Evolutionary conservation across 1,140 invertebrate species (phyloP).

Genomic region (Archegozetes longisetosus): DNA sequence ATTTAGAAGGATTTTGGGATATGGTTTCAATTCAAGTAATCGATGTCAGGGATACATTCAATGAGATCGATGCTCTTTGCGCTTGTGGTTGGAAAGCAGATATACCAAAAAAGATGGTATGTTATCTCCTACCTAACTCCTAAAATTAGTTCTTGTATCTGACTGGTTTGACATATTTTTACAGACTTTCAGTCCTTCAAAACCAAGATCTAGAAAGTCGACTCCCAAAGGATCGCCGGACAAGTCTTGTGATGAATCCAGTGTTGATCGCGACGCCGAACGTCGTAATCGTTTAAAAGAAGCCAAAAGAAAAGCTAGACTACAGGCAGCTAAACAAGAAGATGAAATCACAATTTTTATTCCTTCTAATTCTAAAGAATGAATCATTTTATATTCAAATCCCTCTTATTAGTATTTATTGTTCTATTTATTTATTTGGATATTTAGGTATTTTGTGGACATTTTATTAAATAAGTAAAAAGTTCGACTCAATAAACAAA

Average conservation of each 20-base stretch:
- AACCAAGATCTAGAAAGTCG: background rate
- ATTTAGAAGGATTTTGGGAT: conserved; percentile 90
- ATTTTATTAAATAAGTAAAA: no score
- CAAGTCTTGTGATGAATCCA: background rate
- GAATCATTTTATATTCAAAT: no score
- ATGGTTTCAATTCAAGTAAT: conserved; percentile 82
- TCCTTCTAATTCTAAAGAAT: no score
- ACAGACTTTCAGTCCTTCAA: background rate
- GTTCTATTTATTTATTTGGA: no score
- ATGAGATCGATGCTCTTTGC: conserved; percentile 50
- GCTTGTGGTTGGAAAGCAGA: conserved; percentile 47
- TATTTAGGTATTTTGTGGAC: no score
- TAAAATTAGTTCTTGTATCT: background rate
- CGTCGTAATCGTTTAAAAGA: conserved; percentile 1
- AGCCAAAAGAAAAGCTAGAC: conserved; percentile 5
- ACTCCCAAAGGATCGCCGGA: background rate
- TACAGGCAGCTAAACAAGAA: background rate
- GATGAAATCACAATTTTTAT: conserved; percentile 9
- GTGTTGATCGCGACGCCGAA: conserved; percentile 1
- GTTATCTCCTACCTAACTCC: no score
- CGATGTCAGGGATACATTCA: conserved; percentile 58
- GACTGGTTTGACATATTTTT: background rate
- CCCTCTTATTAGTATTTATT: no score
- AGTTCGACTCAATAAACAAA: no score
- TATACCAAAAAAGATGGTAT: background rate